Percentiles rank a stretch among this genome's conserved stretches.
Evolutionary conservation across 1,140 invertebrate species (phyloP).

Genomic region (Camponotus vicinus): DNA sequence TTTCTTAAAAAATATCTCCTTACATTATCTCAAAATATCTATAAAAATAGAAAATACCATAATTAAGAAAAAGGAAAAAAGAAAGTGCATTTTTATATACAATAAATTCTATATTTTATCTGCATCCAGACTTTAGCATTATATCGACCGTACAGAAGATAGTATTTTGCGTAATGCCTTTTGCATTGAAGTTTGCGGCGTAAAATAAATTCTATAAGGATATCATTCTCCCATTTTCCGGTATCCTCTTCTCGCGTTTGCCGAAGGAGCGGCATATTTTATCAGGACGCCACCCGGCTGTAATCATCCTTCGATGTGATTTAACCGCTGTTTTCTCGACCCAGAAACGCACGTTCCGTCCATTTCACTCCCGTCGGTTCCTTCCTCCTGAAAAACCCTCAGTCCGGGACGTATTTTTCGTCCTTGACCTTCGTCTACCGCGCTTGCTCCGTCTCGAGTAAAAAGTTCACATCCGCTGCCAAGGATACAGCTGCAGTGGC

Average conservation of each 20-base stretch:
- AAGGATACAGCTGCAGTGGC: conserved; percentile 19
- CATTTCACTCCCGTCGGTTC: neutral
- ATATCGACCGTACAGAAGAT: neutral
- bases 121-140: neutral
- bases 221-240: conserved; percentile 35
- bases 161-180: conserved; percentile 21
- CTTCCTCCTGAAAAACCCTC: neutral
- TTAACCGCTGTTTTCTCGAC: conserved; percentile 34
- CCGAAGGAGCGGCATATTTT: conserved; percentile 21
- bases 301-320: conserved; percentile 40
- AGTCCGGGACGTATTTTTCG: conserved; percentile 52
- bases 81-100: no score
- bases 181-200: conserved; percentile 35
- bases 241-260: conserved; percentile 32
- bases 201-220: conserved; percentile 36
- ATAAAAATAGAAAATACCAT: neutral
- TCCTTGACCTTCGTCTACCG: conserved; percentile 65
- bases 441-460: conserved; percentile 30
- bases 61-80: neutral
- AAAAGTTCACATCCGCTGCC: conserved; percentile 58
- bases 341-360: conserved; percentile 10
- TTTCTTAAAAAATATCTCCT: neutral
- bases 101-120: neutral
- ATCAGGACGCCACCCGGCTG: neutral
- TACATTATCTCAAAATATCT: neutral